Evolutionary conservation across 1,140 invertebrate genomes (phyloP).

Genomic region (Drosophila obscura): DNA sequence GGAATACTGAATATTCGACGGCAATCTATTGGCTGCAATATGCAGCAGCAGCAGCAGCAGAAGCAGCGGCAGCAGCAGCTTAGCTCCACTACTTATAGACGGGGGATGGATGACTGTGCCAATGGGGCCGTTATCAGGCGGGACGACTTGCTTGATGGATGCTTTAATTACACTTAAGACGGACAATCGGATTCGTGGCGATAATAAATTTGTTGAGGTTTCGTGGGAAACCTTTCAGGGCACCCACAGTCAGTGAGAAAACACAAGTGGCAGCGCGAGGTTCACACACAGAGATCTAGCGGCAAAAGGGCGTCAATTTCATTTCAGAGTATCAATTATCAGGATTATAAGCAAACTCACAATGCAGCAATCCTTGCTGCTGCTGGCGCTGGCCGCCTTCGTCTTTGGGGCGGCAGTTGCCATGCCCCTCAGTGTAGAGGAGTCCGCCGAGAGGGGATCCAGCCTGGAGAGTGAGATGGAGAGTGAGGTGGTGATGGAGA

Average conservation of each 20-base stretch:
- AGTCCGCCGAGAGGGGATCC: not conserved
- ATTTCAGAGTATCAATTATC: not conserved
- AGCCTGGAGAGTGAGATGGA: not conserved
- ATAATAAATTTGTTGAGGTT: conserved; percentile 21
- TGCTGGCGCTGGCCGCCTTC: conserved; percentile 8
- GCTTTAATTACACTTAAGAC: conserved; percentile 30
- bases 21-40: conserved; percentile 9
- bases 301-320: too few species aligned
- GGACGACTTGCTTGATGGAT: conserved; percentile 3
- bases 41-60: not conserved
- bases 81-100: conserved; percentile 29
- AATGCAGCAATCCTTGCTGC: conserved; percentile 12
- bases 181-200: conserved; percentile 12
- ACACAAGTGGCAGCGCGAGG: not conserved
- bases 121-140: conserved; percentile 15
- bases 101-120: not conserved
- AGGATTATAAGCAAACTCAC: not conserved
- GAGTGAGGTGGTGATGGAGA: not conserved
- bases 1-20: not conserved
- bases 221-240: conserved; percentile 1
- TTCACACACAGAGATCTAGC: not conserved
- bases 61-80: not conserved
- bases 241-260: conserved; percentile 8
- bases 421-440: not conserved
- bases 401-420: conserved; percentile 10